Conservation (phyloP, 2,888 invertebrate genomes). For the Druceiella hillmani region DNA sequence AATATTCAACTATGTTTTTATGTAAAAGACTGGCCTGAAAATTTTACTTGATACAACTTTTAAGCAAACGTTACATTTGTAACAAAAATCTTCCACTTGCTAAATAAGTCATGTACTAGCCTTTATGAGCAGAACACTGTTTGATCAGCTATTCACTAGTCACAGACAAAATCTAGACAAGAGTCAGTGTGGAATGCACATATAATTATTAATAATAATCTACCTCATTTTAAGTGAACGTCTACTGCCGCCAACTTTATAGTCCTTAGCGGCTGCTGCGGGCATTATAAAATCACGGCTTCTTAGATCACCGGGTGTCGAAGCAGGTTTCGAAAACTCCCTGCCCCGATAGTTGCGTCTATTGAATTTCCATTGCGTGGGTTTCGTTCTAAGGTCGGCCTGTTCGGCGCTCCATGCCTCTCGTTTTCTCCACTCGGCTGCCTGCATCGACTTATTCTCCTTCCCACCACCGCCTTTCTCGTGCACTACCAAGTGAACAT, state of each 20-base stretch:
- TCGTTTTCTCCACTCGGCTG: conserved; percentile 70
- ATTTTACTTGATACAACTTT: no score
- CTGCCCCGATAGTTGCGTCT: conserved; percentile 54
- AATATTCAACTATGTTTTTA: no score
- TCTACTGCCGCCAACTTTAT: conserved; percentile 41
- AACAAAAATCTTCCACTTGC: no score
- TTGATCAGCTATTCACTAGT: no score
- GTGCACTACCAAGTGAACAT: conserved; percentile 67
- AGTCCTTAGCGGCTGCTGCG: conserved; percentile 44
- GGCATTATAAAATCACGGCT: conserved; percentile 42
- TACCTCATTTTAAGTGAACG: conserved; percentile 44
- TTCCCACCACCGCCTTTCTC: conserved; percentile 62
- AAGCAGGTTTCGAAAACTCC: conserved; percentile 47
- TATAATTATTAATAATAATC: conserved; percentile 4
- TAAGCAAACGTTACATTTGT: no score
- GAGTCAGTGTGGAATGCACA: not conserved
- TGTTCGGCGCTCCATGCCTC: conserved; percentile 86
- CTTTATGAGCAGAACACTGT: no score
- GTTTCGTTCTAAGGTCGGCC: conserved; percentile 59
- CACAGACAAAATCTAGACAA: not conserved
- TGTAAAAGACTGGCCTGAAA: no score
- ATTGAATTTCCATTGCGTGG: conserved; percentile 71
- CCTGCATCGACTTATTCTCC: conserved; percentile 73
- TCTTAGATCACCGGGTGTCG: conserved; percentile 43
- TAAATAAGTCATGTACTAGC: no score